Base-by-base conservation (phyloP, 2,888 invertebrate genomes). In the Toxonevra muliebris region DNA sequence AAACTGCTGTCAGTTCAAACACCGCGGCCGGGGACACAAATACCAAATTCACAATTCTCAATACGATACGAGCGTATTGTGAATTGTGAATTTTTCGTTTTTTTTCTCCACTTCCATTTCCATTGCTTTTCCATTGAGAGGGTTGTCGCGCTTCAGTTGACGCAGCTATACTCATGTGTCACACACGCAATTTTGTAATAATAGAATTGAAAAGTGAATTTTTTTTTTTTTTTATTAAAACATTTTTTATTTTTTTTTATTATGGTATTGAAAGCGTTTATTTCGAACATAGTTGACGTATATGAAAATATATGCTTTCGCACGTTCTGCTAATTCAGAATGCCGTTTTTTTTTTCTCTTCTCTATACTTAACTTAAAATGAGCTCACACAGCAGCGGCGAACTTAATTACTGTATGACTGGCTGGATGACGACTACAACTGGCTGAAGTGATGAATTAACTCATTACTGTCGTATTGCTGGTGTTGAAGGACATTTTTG, bases 131-230 rank as follows among this genome's bases (percentile, higher is more conserved):
- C 52, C 48, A 48, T 20, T 60, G 20, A 54, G 58, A 41, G 42
- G 8, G 10, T 61, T 54, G 66, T 66, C 61, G 55, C 61, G 61
- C 61, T 55, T 66, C 61, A 66, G 66, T 66, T 61, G 50, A 15
- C 3, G 48, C 48, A 13, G 48, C 48, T 48, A 48, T 19, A 19
- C 5, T 15, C n/a, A 48, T 13, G 48, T 15, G 48, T 0, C n/a
- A 20, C 40, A 58, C 58, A 58, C 58, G 41, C 58, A 58, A 58
- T 40, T 58, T 58, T 30, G 58, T 40, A 30, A 58, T 58, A 58
- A 58, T 40, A 40, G 17, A 58, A 58, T 58, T 58, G 40, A 58
- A 58, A 58, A 41, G 58, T 58, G n/a, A 41, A 58, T 58, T 58
- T 30, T 41, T 41, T 30, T n/a, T 15, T n/a, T n/a, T 30, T 30